Evolutionary conservation across 1,140 invertebrate species (phyloP).

Genomic region (Anthonomus grandis): DNA sequence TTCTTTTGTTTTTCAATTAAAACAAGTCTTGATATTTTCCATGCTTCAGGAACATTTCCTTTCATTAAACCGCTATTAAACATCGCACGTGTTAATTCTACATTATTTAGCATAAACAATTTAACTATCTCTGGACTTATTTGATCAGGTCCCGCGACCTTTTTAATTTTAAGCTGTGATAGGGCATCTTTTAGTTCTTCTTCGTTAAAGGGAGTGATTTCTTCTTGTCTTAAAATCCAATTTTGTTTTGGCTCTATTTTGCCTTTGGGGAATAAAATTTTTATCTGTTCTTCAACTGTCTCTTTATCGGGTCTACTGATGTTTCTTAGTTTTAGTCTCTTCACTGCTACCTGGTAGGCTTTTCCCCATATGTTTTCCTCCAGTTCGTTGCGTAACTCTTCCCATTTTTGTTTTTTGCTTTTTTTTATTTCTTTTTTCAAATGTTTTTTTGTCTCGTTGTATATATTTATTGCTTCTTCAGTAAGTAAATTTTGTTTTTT

Average conservation of each 20-base stretch:
- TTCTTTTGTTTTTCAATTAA: conserved; percentile 6
- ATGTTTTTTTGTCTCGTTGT: neutral
- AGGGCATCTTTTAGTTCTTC: neutral
- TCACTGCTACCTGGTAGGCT: neutral
- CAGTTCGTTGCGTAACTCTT: neutral
- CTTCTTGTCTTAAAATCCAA: too few species aligned
- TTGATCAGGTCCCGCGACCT: neutral
- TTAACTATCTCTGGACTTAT: conserved; percentile 4
- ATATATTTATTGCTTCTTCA: too few species aligned
- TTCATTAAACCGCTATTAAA: neutral
- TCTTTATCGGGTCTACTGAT: too few species aligned
- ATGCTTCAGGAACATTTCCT: conserved; percentile 11
- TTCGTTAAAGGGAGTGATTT: too few species aligned
- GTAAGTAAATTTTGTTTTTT: too few species aligned
- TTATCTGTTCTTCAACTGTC: too few species aligned
- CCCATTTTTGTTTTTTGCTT: neutral
- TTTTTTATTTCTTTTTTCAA: neutral
- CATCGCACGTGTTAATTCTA: too few species aligned
- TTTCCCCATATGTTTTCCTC: neutral
- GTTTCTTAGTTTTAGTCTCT: too few species aligned
- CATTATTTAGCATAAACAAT: too few species aligned
- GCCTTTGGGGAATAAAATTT: too few species aligned
- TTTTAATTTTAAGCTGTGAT: conserved; percentile 2
- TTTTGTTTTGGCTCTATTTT: too few species aligned
- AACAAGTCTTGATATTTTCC: conserved; percentile 12